phyloP scores from a whole-genome alignment of 2,113 vertebrate species.

The Quiscalus mexicanus region DNA sequence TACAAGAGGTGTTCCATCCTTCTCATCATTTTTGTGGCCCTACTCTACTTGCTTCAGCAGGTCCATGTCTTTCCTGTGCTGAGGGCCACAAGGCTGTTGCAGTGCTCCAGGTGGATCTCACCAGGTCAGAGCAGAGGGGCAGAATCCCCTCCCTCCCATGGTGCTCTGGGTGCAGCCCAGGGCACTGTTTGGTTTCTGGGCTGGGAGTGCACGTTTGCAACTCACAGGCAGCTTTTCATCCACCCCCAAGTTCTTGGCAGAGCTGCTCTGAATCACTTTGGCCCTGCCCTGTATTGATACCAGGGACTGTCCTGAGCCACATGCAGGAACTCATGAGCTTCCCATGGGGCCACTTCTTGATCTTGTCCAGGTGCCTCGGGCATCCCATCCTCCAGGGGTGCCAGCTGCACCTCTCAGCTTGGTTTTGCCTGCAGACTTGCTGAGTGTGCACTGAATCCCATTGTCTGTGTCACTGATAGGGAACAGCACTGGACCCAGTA shows the following conservation, averaged over 20 bases:
- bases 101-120: neutral
- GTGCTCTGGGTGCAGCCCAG: neutral
- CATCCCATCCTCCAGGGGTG: neutral
- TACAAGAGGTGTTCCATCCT: neutral
- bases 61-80: neutral
- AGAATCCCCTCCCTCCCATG: accelerated
- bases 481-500: too few species aligned
- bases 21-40: neutral
- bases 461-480: neutral
- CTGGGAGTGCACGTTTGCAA: accelerated
- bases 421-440: neutral
- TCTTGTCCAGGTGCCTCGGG: neutral
- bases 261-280: neutral
- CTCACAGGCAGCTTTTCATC: neutral
- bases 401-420: neutral
- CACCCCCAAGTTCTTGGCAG: neutral
- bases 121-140: neutral
- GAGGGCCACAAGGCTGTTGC: accelerated
- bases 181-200: neutral
- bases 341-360: neutral
- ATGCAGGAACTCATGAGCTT: neutral
- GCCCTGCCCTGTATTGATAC: neutral
- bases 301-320: neutral
- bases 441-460: neutral
- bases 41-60: neutral